Percentiles rank a stretch among this genome's conserved stretches.
Conservation (phyloP, 2,888 invertebrate species). For the Cynaeus angustus region DNA sequence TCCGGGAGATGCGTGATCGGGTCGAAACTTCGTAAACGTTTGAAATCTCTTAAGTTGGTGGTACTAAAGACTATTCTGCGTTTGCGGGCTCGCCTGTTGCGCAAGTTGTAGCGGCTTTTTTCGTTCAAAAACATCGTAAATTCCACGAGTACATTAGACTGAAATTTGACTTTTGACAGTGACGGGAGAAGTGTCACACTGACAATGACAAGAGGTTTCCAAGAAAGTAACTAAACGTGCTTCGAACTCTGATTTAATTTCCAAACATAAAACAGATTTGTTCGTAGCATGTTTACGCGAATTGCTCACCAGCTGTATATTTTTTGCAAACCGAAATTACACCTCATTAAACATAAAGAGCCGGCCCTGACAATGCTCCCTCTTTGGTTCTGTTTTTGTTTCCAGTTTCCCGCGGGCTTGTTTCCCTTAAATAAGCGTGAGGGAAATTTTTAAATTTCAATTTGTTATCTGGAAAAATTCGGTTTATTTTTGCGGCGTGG, state of each 20-base stretch:
- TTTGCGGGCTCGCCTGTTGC: constrained; percentile 10
- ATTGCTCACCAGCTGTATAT: constrained; percentile 1
- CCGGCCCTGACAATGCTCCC: not conserved
- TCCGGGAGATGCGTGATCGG: constrained; percentile 29
- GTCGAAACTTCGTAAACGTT: constrained; percentile 31
- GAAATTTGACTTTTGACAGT: constrained; percentile 36
- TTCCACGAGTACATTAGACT: constrained; percentile 8
- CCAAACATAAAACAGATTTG: constrained; percentile 3
- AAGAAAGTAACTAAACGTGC: not conserved
- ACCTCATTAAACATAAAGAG: constrained; percentile 19
- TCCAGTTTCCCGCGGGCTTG: constrained; percentile 15
- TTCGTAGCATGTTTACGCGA: not conserved
- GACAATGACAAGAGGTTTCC: not conserved
- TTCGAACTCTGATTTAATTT: not conserved
- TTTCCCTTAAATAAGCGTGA: not conserved
- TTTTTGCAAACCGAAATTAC: constrained; percentile 15
- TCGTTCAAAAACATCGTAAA: constrained; percentile 23
- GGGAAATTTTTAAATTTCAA: constrained; percentile 20
- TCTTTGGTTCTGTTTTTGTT: constrained; percentile 20
- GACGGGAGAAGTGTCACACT: not conserved
- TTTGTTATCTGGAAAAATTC: constrained; percentile 8
- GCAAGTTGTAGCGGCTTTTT: constrained; percentile 18
- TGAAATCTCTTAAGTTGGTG: constrained; percentile 15
- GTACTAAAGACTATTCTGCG: constrained; percentile 6
- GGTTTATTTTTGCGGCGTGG: not conserved